A percentile compares a stretch with the other conserved stretches of the same genome.
Conservation (phyloP, 2,113 vertebrate species). For the Atlantisia rogersi region DNA sequence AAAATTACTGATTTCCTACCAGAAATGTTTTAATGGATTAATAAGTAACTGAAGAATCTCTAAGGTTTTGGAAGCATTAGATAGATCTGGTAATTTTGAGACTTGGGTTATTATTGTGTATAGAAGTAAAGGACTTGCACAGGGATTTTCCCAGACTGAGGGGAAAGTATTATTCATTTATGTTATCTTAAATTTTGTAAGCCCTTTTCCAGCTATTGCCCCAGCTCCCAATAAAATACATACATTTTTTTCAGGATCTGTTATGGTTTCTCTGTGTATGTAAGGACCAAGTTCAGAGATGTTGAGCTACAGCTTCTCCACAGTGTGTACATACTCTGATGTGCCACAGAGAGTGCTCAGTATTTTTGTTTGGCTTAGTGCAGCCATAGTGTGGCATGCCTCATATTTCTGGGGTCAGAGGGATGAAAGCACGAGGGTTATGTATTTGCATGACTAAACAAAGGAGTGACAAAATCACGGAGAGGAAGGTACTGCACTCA, state of each 20-base stretch:
- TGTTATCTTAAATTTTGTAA: background rate
- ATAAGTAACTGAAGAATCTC: background rate
- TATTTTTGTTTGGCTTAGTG: background rate
- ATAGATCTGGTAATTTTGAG: background rate
- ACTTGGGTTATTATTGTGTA: background rate
- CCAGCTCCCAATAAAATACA: background rate
- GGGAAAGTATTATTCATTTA: background rate
- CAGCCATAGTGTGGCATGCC: background rate
- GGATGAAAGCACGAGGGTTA: background rate
- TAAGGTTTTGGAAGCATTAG: background rate
- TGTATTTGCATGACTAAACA: background rate
- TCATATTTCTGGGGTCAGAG: background rate
- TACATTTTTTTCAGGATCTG: background rate
- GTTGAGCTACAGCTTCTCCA: background rate
- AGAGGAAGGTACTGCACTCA: background rate
- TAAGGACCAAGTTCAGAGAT: background rate
- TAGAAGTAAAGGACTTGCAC: background rate
- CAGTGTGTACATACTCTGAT: background rate
- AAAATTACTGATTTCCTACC: constrained; percentile 19
- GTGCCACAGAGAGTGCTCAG: background rate
- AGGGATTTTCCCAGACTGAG: background rate
- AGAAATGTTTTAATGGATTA: constrained; percentile 24
- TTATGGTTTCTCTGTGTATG: background rate
- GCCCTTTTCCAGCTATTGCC: background rate
- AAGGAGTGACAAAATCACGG: background rate